Percentiles rank a stretch among this genome's conserved stretches.
phyloP scores from a whole-genome alignment of 2,888 invertebrate species.

The Noctua fimbriata region DNA sequence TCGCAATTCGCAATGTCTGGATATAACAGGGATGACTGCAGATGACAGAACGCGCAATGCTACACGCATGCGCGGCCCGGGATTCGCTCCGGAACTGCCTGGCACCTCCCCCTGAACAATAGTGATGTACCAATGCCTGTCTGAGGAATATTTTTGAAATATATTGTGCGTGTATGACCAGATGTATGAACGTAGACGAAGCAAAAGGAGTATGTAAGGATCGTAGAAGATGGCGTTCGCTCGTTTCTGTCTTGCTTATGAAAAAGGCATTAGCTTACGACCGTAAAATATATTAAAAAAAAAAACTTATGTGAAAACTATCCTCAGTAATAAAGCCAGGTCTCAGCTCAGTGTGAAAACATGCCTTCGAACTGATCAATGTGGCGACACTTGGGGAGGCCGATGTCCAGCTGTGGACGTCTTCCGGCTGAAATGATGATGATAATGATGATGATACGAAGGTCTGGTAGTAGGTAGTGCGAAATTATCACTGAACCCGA shows the following conservation, averaged over 20 bases:
- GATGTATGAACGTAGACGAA: not conserved
- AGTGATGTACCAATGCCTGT: conserved; percentile 68
- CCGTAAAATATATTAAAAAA: not conserved
- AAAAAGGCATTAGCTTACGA: not conserved
- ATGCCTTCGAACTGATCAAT: no score
- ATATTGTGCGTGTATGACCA: not conserved
- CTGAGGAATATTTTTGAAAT: conserved; percentile 6
- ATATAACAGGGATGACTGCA: conserved; percentile 42
- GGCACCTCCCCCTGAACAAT: conserved; percentile 67
- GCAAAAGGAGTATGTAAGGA: not conserved
- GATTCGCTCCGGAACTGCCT: conserved; percentile 72
- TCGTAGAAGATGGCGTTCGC: not conserved
- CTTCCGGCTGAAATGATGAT: no score
- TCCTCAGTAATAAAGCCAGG: not conserved
- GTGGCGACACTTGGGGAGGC: no score
- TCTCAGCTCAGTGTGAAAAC: no score
- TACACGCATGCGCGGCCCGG: conserved; percentile 79
- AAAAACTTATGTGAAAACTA: not conserved
- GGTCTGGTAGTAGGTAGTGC: not conserved
- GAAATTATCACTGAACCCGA: no score
- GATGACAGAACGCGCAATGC: conserved; percentile 66
- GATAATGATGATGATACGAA: no score
- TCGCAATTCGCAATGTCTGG: conserved; percentile 29
- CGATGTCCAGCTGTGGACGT: no score
- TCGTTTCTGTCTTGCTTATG: not conserved